Percentiles rank a stretch among this genome's conserved stretches.
phyloP scores from a whole-genome alignment of 2,888 invertebrate species.

The Baronia brevicornis region DNA sequence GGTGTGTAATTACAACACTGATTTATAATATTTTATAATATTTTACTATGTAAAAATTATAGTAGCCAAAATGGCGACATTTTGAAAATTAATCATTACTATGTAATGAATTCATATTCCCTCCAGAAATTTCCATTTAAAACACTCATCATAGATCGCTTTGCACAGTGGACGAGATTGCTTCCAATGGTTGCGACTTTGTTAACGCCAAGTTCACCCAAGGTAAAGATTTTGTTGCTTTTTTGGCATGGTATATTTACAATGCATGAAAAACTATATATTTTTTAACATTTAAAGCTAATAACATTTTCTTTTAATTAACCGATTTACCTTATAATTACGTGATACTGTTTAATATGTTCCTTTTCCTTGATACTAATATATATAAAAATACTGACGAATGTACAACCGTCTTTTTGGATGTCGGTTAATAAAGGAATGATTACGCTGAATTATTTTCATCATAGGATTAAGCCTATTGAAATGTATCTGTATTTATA shows the following conservation, averaged over 20 bases:
- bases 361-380: too few species aligned
- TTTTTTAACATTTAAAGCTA: background rate
- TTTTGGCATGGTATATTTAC: slow-evolving; percentile 48
- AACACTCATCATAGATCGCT: slow-evolving; percentile 60
- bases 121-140: slow-evolving; percentile 8
- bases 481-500: slow-evolving; percentile 21
- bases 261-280: slow-evolving; percentile 18
- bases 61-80: too few species aligned
- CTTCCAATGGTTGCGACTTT: slow-evolving; percentile 58
- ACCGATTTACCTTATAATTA: too few species aligned
- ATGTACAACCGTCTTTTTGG: too few species aligned
- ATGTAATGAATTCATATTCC: too few species aligned
- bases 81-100: slow-evolving; percentile 8
- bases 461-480: slow-evolving; percentile 25
- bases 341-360: too few species aligned
- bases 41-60: too few species aligned
- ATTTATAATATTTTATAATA: too few species aligned
- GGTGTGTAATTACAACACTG: too few species aligned
- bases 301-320: too few species aligned
- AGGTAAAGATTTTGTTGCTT: slow-evolving; percentile 73
- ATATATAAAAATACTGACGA: too few species aligned
- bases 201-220: slow-evolving; percentile 49
- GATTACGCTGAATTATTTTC: slow-evolving; percentile 1
- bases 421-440: background rate
- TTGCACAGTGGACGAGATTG: slow-evolving; percentile 66